phyloP scores from a whole-genome alignment of 2,113 vertebrate genomes.

The Sinosuthora webbiana region DNA sequence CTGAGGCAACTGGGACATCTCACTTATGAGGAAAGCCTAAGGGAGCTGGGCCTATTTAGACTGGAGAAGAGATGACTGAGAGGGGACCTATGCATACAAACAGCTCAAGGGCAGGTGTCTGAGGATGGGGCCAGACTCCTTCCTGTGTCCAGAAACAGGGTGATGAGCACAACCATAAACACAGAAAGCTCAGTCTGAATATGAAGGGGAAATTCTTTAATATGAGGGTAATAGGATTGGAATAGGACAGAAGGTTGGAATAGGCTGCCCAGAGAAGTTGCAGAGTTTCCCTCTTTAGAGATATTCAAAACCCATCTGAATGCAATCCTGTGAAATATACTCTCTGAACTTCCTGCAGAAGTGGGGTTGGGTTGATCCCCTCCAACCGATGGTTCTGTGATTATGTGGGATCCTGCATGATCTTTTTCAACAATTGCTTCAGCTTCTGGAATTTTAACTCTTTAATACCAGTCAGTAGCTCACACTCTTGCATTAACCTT shows the following conservation, averaged over 20 bases:
- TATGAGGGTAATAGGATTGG: not conserved
- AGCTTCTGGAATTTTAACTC: not conserved
- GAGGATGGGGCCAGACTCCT: not conserved
- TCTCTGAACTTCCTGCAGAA: not conserved
- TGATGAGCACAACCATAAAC: not conserved
- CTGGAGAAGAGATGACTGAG: not conserved
- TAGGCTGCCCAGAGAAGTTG: not conserved
- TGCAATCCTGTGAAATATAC: not conserved
- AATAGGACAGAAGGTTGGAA: not conserved
- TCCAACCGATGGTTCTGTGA: not conserved
- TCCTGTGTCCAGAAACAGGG: not conserved
- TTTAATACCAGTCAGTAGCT: not conserved
- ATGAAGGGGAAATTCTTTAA: not conserved
- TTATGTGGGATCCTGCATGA: not conserved
- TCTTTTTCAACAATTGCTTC: not conserved
- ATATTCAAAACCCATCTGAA: not conserved
- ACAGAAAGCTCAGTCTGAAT: not conserved
- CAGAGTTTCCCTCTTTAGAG: not conserved
- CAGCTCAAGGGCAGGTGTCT: not conserved
- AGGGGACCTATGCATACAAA: not conserved
- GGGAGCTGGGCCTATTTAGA: not conserved
- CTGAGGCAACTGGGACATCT: not conserved
- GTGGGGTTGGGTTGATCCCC: not conserved
- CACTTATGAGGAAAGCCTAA: not conserved
- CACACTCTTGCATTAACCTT: not conserved